These are phyloP conservation scores for Deroplatys truncata DNA, from an alignment of 2,888 invertebrate species.

Conservation along the genomic window DNA sequence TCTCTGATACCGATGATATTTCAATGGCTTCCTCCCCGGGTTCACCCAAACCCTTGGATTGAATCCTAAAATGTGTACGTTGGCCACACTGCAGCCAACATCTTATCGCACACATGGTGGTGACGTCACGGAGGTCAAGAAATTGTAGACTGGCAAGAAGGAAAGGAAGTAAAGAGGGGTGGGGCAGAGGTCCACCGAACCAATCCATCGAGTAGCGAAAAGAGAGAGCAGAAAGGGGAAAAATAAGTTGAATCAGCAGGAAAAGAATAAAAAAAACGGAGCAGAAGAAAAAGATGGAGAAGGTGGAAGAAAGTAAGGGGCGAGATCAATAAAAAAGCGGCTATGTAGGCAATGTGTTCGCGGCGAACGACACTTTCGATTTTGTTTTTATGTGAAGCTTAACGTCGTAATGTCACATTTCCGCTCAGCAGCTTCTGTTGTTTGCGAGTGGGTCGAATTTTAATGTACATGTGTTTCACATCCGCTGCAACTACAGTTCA, in stretches of 20 bases:
- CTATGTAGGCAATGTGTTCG: background rate
- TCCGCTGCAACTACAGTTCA: background rate
- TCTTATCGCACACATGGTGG: background rate
- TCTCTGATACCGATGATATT: too few species aligned
- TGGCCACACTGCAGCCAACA: background rate
- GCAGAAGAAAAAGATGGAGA: background rate
- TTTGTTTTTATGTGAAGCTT: background rate
- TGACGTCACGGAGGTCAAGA: slow-evolving; percentile 13
- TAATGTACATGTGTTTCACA: background rate
- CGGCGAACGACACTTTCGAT: background rate
- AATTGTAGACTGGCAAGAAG: background rate
- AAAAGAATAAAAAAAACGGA: slow-evolving; percentile 13
- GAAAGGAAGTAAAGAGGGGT: background rate
- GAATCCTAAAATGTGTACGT: background rate
- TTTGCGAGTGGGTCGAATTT: background rate
- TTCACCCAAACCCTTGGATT: background rate
- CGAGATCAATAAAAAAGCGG: background rate
- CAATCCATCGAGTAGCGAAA: slow-evolving; percentile 20
- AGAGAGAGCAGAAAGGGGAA: background rate
- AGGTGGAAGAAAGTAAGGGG: background rate
- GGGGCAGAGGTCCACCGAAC: slow-evolving; percentile 5
- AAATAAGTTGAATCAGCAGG: slow-evolving; percentile 16
- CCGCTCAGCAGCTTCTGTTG: background rate
- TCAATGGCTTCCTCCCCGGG: too few species aligned
- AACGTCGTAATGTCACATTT: background rate